Evolutionary conservation across 2,888 invertebrate genomes (phyloP), one percentile per base, ranked within the genome.

Genomic region (Opisthograptis luteolata): DNA sequence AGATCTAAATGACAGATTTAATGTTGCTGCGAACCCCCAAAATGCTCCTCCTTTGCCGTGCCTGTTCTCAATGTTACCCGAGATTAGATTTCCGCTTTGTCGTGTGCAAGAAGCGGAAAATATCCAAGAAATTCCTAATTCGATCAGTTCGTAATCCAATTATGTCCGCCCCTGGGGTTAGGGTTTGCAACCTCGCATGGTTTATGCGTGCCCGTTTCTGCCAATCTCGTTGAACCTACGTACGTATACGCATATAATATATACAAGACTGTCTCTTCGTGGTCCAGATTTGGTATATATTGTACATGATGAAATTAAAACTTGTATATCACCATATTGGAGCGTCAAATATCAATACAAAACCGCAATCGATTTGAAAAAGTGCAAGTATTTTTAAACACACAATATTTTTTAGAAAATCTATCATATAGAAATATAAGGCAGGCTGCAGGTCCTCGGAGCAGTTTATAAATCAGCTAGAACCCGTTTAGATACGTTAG

Each of bases 141-240:
- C 76, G 82, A 85, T 86, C 81, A 81, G 69, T 64, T 55, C 64
- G 68, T 80, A 83, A 85, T 84, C 81, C 79, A 83, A 85, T 87
- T 78, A 81, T 78, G 72, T 73, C 66, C 66, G 65, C 72, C 67
- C 68, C 60, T 59, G 67, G 71, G 73, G 70, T 60, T 55, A 70
- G 67, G 63, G 66, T 61, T 65, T 64, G 61, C 58, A 57, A 62
- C 58, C 49, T 58, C 37, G 55, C 46, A 52, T 58, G 47, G 50
- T 51, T 50, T 50, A 54, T 49, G 32, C 32, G 36, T 22, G 55
- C 41, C 44, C 22, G 25, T 13, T 44, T 40, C 24, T 24, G 44
- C 30, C 50, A 35, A 45, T 40, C 30, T 49, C 13, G 7, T 30
- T 37, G 34, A 34, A 24, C n/a, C 12, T 27, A 6, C 7, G 2